phyloP scores from a whole-genome alignment of 2,797 vertebrate genomes.

The Rallus crepitans region DNA sequence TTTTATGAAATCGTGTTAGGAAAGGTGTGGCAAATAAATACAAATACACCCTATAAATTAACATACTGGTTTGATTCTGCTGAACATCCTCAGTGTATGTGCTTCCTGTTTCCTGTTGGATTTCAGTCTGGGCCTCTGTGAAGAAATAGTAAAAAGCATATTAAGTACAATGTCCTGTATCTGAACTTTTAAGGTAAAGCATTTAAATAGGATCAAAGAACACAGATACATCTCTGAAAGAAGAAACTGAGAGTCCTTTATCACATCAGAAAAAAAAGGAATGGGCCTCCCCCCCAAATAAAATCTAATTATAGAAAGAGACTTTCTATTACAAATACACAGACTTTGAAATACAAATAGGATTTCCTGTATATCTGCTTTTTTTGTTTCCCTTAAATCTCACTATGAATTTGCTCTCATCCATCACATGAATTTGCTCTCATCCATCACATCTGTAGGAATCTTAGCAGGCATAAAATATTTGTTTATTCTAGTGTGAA shows the following conservation, averaged over 20 bases:
- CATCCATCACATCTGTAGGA: not conserved
- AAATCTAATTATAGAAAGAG: not conserved
- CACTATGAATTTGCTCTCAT: not conserved
- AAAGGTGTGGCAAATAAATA: not conserved
- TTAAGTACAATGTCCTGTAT: not conserved
- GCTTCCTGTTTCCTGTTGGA: not conserved
- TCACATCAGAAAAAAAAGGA: not conserved
- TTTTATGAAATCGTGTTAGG: not conserved
- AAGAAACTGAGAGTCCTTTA: not conserved
- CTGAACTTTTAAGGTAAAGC: not conserved
- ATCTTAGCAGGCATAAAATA: not conserved
- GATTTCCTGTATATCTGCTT: not conserved
- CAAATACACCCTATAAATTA: not conserved
- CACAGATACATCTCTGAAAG: not conserved
- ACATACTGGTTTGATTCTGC: not conserved
- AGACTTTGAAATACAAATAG: not conserved
- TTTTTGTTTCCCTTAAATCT: not conserved
- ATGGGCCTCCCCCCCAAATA: accelerated
- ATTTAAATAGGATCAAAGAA: not conserved
- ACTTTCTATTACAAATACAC: not conserved
- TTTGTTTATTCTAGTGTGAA: slow-evolving; percentile 31
- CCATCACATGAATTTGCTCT: not conserved
- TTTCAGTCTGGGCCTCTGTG: slow-evolving; percentile 11
- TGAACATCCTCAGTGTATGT: not conserved
- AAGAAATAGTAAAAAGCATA: not conserved